These are phyloP conservation scores for Triplophysa bombifrons DNA, from an alignment of 2,797 vertebrate species.

Conservation along the genomic window DNA sequence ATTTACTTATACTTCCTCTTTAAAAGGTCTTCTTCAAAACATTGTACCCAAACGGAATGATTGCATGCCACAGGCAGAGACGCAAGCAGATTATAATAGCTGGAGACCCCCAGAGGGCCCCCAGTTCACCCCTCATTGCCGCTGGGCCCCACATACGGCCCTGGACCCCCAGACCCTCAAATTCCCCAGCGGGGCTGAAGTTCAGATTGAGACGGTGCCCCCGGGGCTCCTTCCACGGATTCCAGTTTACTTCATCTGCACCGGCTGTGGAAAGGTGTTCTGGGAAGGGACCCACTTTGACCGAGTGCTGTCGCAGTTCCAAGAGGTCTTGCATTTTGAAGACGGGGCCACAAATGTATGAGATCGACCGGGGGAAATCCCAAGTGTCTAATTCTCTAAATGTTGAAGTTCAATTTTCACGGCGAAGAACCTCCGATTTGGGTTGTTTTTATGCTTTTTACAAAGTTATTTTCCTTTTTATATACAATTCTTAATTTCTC, in stretches of 20 bases:
- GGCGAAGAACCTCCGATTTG: background rate
- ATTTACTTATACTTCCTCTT: background rate
- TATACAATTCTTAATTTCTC: too few relatives aligned
- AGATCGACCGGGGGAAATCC: background rate
- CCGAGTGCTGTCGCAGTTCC: conserved; percentile 76
- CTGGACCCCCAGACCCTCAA: conserved; percentile 56
- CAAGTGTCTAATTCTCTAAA: background rate
- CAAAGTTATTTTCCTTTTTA: background rate
- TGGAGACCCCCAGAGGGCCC: conserved; percentile 59
- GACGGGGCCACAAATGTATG: conserved; percentile 30
- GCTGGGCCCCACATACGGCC: conserved; percentile 61
- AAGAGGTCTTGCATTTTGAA: conserved; percentile 69
- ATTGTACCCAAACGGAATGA: conserved; percentile 51
- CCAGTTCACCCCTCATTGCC: conserved; percentile 61
- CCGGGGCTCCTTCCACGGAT: conserved; percentile 73
- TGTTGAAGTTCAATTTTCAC: background rate
- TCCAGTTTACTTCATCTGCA: conserved; percentile 79
- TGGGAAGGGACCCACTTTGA: conserved; percentile 90
- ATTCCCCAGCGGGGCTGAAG: conserved; percentile 64
- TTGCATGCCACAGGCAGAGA: conserved; percentile 55
- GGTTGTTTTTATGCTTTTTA: background rate
- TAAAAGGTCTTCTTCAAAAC: conserved; percentile 71
- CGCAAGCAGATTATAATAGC: conserved; percentile 52
- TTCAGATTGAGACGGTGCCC: conserved; percentile 77
- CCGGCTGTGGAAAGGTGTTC: conserved; percentile 86